These are phyloP conservation scores for Cladorhizidae sp. DNA, from an alignment of 37 sponge, comb jelly and placozoan genomes.

Conservation along the genomic window DNA sequence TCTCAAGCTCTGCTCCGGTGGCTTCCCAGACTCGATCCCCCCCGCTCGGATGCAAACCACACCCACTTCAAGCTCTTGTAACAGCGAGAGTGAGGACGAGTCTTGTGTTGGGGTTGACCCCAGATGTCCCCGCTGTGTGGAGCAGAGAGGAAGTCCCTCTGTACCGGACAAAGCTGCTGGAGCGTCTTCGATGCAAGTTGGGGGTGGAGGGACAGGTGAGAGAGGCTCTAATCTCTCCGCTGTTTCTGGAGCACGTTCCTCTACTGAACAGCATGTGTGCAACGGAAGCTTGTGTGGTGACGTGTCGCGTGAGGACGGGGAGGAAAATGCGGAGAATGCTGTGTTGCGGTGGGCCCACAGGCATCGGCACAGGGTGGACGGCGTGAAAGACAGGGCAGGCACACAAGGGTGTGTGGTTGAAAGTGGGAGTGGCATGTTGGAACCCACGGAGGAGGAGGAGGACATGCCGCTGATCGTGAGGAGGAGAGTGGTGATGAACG, in stretches of 20 bases:
- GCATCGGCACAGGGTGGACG: no score
- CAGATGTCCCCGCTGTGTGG: no score
- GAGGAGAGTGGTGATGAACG: conserved; percentile 18
- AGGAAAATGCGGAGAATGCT: conserved; percentile 15
- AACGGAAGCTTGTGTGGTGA: conserved; percentile 1
- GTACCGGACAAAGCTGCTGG: no score
- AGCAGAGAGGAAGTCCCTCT: no score
- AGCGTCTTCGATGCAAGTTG: no score
- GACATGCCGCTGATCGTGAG: conserved; percentile 63
- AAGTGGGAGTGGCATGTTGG: background rate
- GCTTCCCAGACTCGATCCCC: conserved; percentile 14
- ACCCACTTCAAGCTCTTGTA: no score
- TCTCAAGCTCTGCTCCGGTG: conserved; percentile 58
- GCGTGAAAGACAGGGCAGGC: background rate
- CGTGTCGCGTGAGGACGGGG: conserved; percentile 1
- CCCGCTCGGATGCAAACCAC: background rate
- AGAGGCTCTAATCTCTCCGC: no score
- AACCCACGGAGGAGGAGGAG: conserved; percentile 21
- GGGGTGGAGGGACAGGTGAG: no score
- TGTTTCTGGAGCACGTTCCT: no score
- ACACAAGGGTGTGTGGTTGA: no score
- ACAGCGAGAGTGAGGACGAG: background rate
- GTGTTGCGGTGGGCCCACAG: conserved; percentile 52
- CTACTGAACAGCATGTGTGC: background rate
- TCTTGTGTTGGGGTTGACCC: no score